Evolutionary conservation across 1,140 invertebrate species (phyloP), one percentile per base, ranked within the genome.

Genomic region (Drosophila equinoxialis): DNA sequence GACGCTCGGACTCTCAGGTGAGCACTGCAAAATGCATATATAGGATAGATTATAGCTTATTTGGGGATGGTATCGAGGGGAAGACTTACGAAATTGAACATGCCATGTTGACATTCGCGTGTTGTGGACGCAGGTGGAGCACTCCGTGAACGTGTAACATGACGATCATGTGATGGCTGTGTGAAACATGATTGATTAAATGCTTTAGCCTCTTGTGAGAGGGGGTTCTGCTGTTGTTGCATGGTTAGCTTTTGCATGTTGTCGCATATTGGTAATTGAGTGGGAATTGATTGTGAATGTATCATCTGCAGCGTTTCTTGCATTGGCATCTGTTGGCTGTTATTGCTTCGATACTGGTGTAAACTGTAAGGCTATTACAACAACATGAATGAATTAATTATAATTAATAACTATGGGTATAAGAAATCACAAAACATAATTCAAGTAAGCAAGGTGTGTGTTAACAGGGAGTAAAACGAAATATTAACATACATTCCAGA

Each of bases 41-140:
- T n/a, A 3, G 13, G 6, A 33, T 14, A 2, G 17, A 14, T 33
- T 39, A 33, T 14, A 14, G 11, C 3, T 33, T 14, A 3, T 33
- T 33, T 14, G 14, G 23, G 26, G 51, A 6, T 10, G 7, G 8
- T 3, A 5, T 35, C 33, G 3, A 57, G 23, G 54, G 3, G n/a
- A 2, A 7, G n/a, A 17, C 57, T 59, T 37, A 59, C 57, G 30
- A 59, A 59, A 14, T 59, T 59, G 1, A 7, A 6, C n/a, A 59
- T 59, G 57, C 57, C 57, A 37, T 33, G 57, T 59, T 59, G 57
- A 59, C 57, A 59, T 10, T 14, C 14, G 17, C 57, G 14, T 59
- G 57, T 55, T 26, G 10, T 20, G 14, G 14, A 17, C 5, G 1
- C 5, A 37, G 2, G 10, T 17, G 57, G 33, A 11, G 30, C 57